Conservation (phyloP, 2,797 vertebrate genomes). For the Erpetoichthys calabaricus region DNA sequence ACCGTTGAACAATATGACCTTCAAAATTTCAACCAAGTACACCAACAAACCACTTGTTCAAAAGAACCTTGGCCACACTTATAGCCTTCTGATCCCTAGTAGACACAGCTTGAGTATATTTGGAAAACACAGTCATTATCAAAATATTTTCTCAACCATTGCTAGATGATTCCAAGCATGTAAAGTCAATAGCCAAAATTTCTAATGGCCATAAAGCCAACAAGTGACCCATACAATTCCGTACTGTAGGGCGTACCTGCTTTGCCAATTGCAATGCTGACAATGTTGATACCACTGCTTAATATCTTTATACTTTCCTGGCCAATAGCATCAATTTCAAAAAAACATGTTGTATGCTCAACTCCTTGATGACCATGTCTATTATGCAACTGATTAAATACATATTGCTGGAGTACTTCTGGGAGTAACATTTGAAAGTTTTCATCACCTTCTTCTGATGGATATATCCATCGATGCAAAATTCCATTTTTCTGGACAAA, state of each 20-base stretch:
- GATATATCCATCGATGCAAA: background rate
- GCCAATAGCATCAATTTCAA: constrained; percentile 2
- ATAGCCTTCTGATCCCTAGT: background rate
- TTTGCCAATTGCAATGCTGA: constrained; percentile 1
- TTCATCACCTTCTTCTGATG: background rate
- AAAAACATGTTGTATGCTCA: background rate
- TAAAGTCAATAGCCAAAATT: constrained; percentile 3
- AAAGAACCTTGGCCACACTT: background rate
- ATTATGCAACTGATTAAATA: background rate
- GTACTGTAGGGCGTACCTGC: background rate
- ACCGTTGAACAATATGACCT: background rate
- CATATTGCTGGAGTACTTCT: background rate
- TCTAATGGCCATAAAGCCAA: background rate
- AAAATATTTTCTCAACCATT: background rate
- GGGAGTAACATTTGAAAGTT: background rate
- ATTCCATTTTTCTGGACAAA: background rate
- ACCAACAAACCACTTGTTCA: constrained; percentile 1
- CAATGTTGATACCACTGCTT: background rate
- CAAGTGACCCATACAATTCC: background rate
- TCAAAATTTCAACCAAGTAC: background rate
- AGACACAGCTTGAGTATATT: constrained; percentile 1
- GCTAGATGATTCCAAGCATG: background rate
- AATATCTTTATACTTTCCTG: background rate
- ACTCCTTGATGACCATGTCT: constrained; percentile 2
- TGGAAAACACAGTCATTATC: background rate